These are phyloP conservation scores for Rhagoletis pomonella DNA, from an alignment of 1,140 invertebrate genomes.

Conservation along the genomic window DNA sequence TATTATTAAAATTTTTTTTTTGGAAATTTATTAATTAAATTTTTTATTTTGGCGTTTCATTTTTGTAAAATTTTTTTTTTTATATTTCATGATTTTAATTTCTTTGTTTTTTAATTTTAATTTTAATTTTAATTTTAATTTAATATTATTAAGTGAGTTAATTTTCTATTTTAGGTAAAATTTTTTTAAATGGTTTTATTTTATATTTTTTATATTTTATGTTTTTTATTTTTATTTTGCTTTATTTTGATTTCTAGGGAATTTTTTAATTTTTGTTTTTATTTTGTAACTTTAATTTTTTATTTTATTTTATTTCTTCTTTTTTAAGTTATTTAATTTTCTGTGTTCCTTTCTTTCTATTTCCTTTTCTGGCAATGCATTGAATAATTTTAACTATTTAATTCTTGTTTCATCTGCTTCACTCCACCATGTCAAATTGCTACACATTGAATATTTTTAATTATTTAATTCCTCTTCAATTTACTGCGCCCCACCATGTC, in stretches of 20 bases:
- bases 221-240: not conserved
- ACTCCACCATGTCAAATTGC: too few species aligned
- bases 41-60: not conserved
- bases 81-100: not conserved
- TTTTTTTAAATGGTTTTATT: not conserved
- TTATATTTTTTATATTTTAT: not conserved
- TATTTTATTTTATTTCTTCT: not conserved
- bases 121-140: not conserved
- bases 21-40: not conserved
- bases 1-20: not conserved
- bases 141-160: not conserved
- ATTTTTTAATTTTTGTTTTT: too few species aligned
- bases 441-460: too few species aligned
- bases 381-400: too few species aligned
- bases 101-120: not conserved
- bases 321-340: not conserved
- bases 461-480: too few species aligned
- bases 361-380: not conserved
- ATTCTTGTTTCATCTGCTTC: too few species aligned
- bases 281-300: too few species aligned
- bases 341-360: not conserved
- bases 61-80: not conserved
- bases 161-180: not conserved
- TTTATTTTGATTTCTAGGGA: not conserved
- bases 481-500: too few species aligned